Conservation (phyloP, 64 coral and sea anemone species). For the Acropora yongei region DNA sequence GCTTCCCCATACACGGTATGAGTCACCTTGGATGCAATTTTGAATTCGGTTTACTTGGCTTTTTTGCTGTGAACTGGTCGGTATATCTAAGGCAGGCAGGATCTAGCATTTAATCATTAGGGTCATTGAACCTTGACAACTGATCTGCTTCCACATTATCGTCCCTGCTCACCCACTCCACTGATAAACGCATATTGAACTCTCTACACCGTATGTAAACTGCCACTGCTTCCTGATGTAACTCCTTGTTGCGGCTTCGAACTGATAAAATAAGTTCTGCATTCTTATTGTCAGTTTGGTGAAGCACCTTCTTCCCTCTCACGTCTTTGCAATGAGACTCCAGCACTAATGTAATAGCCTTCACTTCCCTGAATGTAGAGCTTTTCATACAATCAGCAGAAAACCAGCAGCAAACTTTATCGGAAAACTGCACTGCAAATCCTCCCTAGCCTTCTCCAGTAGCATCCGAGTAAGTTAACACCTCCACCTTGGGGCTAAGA, state of each 20-base stretch:
- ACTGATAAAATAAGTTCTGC: conserved; percentile 50
- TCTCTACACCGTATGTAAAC: conserved; percentile 54
- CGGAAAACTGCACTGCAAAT: conserved; percentile 64
- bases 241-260: conserved; percentile 46
- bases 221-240: conserved; percentile 65
- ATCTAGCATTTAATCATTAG: conserved; percentile 61
- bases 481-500: conserved; percentile 37
- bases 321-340: conserved; percentile 50
- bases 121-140: conserved; percentile 48
- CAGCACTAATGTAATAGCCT: conserved; percentile 26
- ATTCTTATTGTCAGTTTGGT: conserved; percentile 50
- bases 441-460: conserved; percentile 64
- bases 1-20: too few species aligned
- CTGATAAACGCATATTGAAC: conserved; percentile 58
- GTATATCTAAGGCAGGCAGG: conserved; percentile 47
- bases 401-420: conserved; percentile 68
- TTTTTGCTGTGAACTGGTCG: too few species aligned
- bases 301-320: conserved; percentile 53
- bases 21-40: too few species aligned
- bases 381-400: conserved; percentile 14
- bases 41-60: too few species aligned
- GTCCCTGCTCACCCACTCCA: conserved; percentile 51
- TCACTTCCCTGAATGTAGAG: conserved; percentile 57
- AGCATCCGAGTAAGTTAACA: conserved; percentile 56
- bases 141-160: conserved; percentile 40